Conservation (phyloP, 2,113 vertebrate species). For the Proteles cristata region DNA sequence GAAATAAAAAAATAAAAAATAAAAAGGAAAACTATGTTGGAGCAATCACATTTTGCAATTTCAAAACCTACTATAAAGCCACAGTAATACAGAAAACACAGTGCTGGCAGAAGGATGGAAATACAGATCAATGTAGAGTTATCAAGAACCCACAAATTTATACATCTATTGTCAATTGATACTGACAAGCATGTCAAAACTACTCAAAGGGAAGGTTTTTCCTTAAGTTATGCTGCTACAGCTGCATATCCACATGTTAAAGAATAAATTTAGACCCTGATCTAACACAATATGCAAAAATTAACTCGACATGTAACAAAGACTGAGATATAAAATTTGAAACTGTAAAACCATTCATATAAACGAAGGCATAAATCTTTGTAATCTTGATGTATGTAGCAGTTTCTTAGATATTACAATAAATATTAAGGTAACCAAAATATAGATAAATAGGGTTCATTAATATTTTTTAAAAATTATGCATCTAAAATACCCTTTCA, state of each 20-base stretch:
- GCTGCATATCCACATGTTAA: background rate
- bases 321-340: background rate
- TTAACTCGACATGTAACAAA: background rate
- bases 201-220: background rate
- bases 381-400: background rate
- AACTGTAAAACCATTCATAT: background rate
- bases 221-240: background rate
- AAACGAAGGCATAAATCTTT: background rate
- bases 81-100: background rate
- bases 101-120: background rate
- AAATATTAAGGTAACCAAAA: background rate
- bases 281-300: background rate
- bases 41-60: background rate
- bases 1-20: no score
- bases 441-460: background rate
- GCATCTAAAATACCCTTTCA: background rate
- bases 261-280: background rate
- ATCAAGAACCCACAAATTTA: background rate
- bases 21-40: background rate
- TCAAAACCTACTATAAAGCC: background rate
- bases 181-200: background rate
- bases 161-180: background rate
- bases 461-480: background rate
- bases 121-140: background rate
- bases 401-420: background rate